Evolutionary conservation across 2,888 invertebrate species (phyloP), one percentile per base, ranked within the genome.

Genomic region (Philhelius pedissequus): DNA sequence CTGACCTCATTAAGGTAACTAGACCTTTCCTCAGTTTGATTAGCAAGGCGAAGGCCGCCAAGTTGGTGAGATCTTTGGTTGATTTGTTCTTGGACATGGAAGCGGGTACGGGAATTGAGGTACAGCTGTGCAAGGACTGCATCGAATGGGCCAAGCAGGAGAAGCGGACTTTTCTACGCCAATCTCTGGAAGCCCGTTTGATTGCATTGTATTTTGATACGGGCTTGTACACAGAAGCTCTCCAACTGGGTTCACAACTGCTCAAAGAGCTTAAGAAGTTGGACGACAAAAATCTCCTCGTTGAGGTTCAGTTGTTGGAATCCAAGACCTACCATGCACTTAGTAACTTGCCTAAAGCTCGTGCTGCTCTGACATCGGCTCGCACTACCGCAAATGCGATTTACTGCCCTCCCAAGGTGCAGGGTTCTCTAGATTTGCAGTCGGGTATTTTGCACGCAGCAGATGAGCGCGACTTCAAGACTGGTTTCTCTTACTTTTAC

Each of bases 71-170:
- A 86, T 97, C 97, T 22, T 93, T 99, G 88, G 99, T 99, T 11
- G 99, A 99, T 91, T 95, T 98, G 93, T 99, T 99, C 92, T 93
- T 99, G 88, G 99, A 98, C 91, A 94, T 99, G 92, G 98, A 99
- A 91, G 98, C 98, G 86, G 97, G 96, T 62, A 98, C 98, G 86
- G 99, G 99, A 68, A 97, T 97, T 86, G 98, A 98, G 93, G 96
- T 96, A 69, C 96, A 97, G 92, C 92, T 97, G 84, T 97, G 97
- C 92, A 97, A 97, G 93, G 99, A 99, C 92, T 99, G 99, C 92
- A 99, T 99, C 92, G 97, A 98, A 92, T 99, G 99, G 99, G 98
- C 99, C 32, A 98, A 98, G 91, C 97, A 97, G 90, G 99, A 99
- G 91, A 96, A 98, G 87, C 95, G 99, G 87, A 99, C 98, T 20